phyloP scores from a whole-genome alignment of 2,888 invertebrate genomes.

The Ethmia dodecea region DNA sequence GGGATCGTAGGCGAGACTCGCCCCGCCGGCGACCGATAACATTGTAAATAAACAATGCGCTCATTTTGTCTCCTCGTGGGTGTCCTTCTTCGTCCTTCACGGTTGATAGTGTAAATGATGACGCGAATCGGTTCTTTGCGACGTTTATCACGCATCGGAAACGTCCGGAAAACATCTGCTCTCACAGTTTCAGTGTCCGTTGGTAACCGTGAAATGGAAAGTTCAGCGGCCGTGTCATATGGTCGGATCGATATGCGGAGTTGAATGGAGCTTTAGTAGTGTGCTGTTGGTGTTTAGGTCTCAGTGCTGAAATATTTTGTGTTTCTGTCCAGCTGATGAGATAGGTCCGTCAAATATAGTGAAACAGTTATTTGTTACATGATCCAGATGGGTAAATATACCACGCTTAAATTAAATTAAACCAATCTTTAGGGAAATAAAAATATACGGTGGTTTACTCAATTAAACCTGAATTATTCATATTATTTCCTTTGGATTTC shows the following conservation, averaged over 20 bases:
- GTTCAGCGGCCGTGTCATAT: slow-evolving; percentile 50
- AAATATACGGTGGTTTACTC: too few species aligned
- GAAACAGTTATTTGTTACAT: too few species aligned
- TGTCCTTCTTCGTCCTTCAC: slow-evolving; percentile 34
- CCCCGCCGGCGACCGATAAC: slow-evolving; percentile 53
- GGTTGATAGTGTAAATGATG: slow-evolving; percentile 22
- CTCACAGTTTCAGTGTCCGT: slow-evolving; percentile 35
- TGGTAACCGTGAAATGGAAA: slow-evolving; percentile 60
- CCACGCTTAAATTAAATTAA: too few species aligned
- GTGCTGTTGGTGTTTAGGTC: slow-evolving; percentile 21
- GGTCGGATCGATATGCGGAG: slow-evolving; percentile 56
- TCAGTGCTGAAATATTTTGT: too few species aligned
- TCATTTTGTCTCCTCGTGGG: slow-evolving; percentile 20
- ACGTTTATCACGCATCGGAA: not conserved
- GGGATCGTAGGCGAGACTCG: slow-evolving; percentile 49
- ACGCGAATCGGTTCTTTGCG: slow-evolving; percentile 9
- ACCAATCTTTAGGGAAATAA: too few species aligned
- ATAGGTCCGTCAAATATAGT: too few species aligned
- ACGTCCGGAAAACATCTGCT: not conserved
- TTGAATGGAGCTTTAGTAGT: slow-evolving; percentile 53
- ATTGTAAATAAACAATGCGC: slow-evolving; percentile 66
- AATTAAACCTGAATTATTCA: too few species aligned
- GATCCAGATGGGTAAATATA: too few species aligned
- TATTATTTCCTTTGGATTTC: too few species aligned
- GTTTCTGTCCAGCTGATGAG: too few species aligned